Base-by-base conservation (phyloP, 1,140 invertebrate genomes). In the Drosophila melanica region DNA sequence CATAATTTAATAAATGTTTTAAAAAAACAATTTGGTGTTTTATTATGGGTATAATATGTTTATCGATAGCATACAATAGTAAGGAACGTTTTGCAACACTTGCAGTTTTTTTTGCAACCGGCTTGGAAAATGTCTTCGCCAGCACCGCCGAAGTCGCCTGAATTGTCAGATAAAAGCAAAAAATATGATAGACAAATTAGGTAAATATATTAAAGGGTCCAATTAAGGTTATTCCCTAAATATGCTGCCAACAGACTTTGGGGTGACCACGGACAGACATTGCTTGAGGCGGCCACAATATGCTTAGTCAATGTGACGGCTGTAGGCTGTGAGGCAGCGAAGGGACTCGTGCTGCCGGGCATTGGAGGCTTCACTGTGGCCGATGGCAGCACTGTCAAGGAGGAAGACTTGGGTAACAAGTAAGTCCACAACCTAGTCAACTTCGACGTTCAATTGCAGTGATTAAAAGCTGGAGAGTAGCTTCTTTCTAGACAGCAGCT, bases 331-430 rank as follows among this genome's bases (percentile, higher is more conserved):
- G 99, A 99, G 94, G 96, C 97, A 57, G 92, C 99, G 20, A 99
- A 99, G 93, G 98, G 97, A 51, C 93, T 99, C 10, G 96, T 99
- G 14, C 93, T 99, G 33, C 98, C 98, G 58, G 98, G 98, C 11
- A 96, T 99, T 84, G 98, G 98, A 64, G 96, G 97, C n/a, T 98
- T 99, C 78, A 99, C 98, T 0, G 97, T 99, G 79, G 95, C 99
- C 8, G 99, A 99, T 94, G 96, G 96, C 12, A 94, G 95, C 81
- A 96, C 95, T 84, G 94, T 98, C 1, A 95, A 94, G 20, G 96
- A 97, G 67, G 97, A 98, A 92, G 98, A 99, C 93, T 94, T 98
- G 70, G 98, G 97, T 23, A 96, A 96, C 79, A 99, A 99, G 96
- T 97, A 94, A 93, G 92, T 91, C 20, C 0, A 44, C 4, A 35